phyloP scores from a whole-genome alignment of 2,797 vertebrate genomes.

The Rhinogobio ventralis region DNA sequence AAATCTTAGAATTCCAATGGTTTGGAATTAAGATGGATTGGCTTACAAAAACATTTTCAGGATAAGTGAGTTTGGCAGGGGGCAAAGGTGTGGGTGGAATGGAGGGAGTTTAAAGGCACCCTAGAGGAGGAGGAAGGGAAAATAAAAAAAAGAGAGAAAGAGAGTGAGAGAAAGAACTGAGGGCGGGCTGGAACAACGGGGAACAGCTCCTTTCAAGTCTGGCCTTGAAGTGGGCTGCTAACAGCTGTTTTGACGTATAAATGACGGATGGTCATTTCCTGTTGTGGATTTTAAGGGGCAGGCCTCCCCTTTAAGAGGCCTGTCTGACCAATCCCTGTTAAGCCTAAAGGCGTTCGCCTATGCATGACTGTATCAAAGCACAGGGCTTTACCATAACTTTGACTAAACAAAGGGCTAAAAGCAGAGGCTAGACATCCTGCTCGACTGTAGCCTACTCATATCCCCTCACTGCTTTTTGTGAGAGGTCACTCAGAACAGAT shows the following conservation, averaged over 20 bases:
- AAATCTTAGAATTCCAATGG: slow-evolving; percentile 42
- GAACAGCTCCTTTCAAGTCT: slow-evolving; percentile 81
- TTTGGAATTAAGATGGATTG: slow-evolving; percentile 51
- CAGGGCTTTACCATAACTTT: slow-evolving; percentile 68
- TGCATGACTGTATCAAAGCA: slow-evolving; percentile 72
- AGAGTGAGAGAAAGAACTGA: slow-evolving; percentile 76
- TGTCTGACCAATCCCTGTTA: slow-evolving; percentile 71
- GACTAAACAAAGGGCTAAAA: slow-evolving; percentile 71
- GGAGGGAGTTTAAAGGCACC: slow-evolving; percentile 63
- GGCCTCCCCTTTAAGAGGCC: slow-evolving; percentile 83
- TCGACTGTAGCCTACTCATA: slow-evolving; percentile 69
- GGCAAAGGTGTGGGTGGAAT: slow-evolving; percentile 61
- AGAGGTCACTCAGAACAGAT: slow-evolving; percentile 21
- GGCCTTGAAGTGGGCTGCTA: slow-evolving; percentile 88
- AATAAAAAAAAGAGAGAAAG: slow-evolving; percentile 78
- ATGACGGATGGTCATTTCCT: slow-evolving; percentile 91
- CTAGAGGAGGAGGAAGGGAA: slow-evolving; percentile 66
- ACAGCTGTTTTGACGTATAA: slow-evolving; percentile 88
- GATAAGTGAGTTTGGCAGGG: slow-evolving; percentile 51
- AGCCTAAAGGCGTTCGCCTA: slow-evolving; percentile 73
- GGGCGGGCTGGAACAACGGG: slow-evolving; percentile 79
- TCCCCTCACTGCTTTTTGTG: slow-evolving; percentile 62
- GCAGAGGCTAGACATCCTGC: slow-evolving; percentile 68
- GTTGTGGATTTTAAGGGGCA: slow-evolving; percentile 86
- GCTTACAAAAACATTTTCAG: slow-evolving; percentile 48